These are phyloP conservation scores for Cosmia trapezina DNA, from an alignment of 2,888 invertebrate species.

Conservation along the genomic window DNA sequence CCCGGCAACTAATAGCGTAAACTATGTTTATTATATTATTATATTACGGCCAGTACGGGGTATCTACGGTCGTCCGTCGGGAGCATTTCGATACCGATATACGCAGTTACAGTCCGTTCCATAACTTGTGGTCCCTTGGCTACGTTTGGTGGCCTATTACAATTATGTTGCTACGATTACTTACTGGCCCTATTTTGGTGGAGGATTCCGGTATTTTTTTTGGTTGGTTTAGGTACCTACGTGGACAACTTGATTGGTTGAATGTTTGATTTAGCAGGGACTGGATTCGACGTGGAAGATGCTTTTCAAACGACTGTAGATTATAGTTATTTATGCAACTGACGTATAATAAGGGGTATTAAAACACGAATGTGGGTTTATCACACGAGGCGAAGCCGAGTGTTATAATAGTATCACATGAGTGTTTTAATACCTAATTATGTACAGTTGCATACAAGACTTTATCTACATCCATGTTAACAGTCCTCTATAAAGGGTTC, in stretches of 20 bases:
- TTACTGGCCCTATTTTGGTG: slow-evolving; percentile 49
- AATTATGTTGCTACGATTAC: slow-evolving; percentile 69
- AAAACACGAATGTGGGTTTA: too few species aligned
- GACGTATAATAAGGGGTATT: too few species aligned
- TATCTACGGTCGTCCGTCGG: slow-evolving; percentile 72
- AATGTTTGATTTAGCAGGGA: neutral
- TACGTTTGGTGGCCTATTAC: slow-evolving; percentile 73
- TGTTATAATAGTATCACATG: too few species aligned
- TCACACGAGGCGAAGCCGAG: too few species aligned
- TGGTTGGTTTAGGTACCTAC: too few species aligned
- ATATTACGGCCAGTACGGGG: slow-evolving; percentile 61
- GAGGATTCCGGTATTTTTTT: neutral
- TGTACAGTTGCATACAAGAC: too few species aligned
- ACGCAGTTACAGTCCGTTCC: slow-evolving; percentile 71
- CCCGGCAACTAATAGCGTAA: slow-evolving; percentile 27
- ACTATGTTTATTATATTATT: slow-evolving; percentile 63
- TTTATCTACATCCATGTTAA: too few species aligned
- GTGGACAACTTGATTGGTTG: slow-evolving; percentile 1
- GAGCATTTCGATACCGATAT: slow-evolving; percentile 75
- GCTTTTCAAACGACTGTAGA: neutral
- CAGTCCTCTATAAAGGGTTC: too few species aligned
- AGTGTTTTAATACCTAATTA: too few species aligned
- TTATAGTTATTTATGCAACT: too few species aligned
- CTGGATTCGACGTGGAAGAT: neutral
- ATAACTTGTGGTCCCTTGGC: slow-evolving; percentile 74